Evolutionary conservation across 2,113 vertebrate genomes (phyloP).

Genomic region (Oryzias celebensis): DNA sequence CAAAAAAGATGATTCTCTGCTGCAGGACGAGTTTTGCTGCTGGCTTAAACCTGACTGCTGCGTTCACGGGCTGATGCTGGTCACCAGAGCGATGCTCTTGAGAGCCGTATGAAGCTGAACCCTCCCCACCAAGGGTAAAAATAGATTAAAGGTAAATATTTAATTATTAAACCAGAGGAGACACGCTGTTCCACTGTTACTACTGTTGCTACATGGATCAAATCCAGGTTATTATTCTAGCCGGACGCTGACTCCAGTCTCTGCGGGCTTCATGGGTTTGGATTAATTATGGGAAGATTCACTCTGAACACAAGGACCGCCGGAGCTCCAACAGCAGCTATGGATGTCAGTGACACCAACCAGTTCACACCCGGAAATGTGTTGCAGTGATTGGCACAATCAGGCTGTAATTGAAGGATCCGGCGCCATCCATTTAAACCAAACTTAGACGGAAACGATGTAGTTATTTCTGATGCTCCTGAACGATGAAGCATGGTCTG

Average conservation of each 20-base stretch:
- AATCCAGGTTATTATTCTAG: background rate
- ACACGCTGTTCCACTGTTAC: background rate
- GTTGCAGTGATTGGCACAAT: background rate
- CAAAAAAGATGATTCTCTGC: too few species aligned
- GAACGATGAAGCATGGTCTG: background rate
- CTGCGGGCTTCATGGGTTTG: background rate
- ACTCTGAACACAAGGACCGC: too few species aligned
- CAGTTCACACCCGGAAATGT: background rate
- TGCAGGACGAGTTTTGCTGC: too few species aligned
- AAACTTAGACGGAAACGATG: too few species aligned
- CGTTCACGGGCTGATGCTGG: too few species aligned
- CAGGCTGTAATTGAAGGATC: background rate
- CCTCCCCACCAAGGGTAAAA: conserved; percentile 29
- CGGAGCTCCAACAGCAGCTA: too few species aligned
- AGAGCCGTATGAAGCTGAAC: background rate
- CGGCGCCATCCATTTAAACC: too few species aligned
- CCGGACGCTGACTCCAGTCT: background rate
- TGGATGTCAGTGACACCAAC: too few species aligned
- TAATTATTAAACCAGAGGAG: conserved; percentile 23
- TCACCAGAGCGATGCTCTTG: too few species aligned
- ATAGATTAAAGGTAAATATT: conserved; percentile 57
- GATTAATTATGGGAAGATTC: too few species aligned
- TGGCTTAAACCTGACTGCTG: too few species aligned
- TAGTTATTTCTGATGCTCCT: too few species aligned
- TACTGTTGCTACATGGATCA: conserved; percentile 4